These are phyloP conservation scores for Pogonus chalceus DNA, from an alignment of 1,140 invertebrate genomes.

Conservation along the genomic window DNA sequence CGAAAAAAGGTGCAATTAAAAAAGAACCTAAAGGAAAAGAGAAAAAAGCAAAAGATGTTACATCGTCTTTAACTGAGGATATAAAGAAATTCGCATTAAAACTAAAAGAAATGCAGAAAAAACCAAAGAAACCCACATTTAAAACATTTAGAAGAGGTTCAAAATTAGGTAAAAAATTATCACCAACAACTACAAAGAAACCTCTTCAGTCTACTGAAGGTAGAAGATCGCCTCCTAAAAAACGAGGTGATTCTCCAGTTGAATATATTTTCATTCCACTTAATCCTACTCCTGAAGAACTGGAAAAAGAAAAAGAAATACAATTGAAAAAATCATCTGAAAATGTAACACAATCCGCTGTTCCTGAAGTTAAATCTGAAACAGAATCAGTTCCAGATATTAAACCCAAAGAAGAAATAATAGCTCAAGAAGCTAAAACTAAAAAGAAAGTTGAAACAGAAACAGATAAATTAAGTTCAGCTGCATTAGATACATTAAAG, in stretches of 20 bases:
- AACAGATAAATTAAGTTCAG: slow-evolving; percentile 7
- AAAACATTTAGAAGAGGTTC: not conserved
- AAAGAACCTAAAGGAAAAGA: not conserved
- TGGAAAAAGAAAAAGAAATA: slow-evolving; percentile 20
- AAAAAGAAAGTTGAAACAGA: slow-evolving; percentile 21
- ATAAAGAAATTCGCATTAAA: not conserved
- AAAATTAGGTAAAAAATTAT: not conserved
- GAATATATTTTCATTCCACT: not conserved
- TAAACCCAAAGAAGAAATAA: not conserved
- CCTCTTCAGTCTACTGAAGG: not conserved
- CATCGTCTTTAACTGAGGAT: not conserved
- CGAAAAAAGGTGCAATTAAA: not conserved
- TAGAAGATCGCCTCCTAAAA: not conserved
- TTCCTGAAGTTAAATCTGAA: not conserved
- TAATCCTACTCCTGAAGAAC: slow-evolving; percentile 11
- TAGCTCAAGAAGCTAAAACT: not conserved
- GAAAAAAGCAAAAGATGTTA: not conserved
- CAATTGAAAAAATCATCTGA: not conserved
- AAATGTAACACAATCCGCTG: not conserved
- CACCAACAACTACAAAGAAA: not conserved
- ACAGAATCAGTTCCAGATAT: not conserved
- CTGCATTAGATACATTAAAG: not conserved
- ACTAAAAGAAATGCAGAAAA: not conserved
- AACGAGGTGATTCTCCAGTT: not conserved
- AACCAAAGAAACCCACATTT: not conserved